Conservation (phyloP, 2,113 vertebrate species). For the Gadus macrocephalus region DNA sequence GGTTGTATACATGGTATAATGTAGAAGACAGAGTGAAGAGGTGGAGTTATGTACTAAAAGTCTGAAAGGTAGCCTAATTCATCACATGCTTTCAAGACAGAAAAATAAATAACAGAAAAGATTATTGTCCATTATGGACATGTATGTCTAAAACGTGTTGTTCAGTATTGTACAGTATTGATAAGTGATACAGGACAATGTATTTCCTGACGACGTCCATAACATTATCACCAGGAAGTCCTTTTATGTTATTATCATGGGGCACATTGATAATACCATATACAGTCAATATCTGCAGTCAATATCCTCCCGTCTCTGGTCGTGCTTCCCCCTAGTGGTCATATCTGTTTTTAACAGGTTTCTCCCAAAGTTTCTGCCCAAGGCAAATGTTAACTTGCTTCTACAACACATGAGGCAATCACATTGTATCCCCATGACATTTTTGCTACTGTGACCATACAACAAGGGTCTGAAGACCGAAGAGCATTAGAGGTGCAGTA, state of each 20-base stretch:
- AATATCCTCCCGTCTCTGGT: neutral
- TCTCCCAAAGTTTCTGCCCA: conserved; percentile 7
- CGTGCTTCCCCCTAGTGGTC: conserved; percentile 34
- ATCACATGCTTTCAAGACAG: conserved; percentile 49
- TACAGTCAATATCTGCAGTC: neutral
- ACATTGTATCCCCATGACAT: too few species aligned
- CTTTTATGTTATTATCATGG: too few species aligned
- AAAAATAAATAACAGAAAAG: conserved; percentile 27
- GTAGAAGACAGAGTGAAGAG: conserved; percentile 13
- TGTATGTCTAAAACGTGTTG: conserved; percentile 18
- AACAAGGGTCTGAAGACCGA: too few species aligned
- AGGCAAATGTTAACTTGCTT: neutral
- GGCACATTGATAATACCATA: neutral
- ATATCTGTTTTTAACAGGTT: neutral
- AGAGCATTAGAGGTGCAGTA: too few species aligned
- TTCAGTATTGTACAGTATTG: conserved; percentile 25
- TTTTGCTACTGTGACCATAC: too few species aligned
- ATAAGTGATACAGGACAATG: conserved; percentile 1
- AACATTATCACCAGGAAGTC: conserved; percentile 1
- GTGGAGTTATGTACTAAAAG: conserved; percentile 26
- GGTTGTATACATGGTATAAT: conserved; percentile 18
- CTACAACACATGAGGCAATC: conserved; percentile 1
- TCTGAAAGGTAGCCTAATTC: conserved; percentile 24
- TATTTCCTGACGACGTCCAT: conserved; percentile 1
- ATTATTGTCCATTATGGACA: conserved; percentile 34